Percentiles rank a stretch among this genome's conserved stretches.
Conservation (phyloP, 2,797 vertebrate genomes). For the Danio aesculapii region DNA sequence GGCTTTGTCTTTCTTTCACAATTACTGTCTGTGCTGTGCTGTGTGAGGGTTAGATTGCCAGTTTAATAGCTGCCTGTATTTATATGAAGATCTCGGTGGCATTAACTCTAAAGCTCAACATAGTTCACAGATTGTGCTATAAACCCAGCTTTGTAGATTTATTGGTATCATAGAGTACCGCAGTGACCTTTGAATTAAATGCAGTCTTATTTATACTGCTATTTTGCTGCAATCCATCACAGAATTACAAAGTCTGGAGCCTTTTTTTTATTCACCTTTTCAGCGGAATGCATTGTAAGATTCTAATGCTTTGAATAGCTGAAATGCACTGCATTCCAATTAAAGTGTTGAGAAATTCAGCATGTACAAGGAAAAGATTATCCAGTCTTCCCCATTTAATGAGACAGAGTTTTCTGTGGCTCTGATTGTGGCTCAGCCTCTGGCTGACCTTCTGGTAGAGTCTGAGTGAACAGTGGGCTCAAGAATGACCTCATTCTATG, state of each 20-base stretch:
- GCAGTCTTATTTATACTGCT: constrained; percentile 8
- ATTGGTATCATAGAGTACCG: background rate
- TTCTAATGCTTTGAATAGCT: constrained; percentile 4
- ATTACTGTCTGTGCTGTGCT: background rate
- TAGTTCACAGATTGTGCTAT: background rate
- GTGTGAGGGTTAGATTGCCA: constrained; percentile 8
- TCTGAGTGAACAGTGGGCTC: constrained; percentile 62
- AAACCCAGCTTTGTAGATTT: background rate
- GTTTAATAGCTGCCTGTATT: constrained; percentile 12
- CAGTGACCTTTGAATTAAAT: constrained; percentile 12
- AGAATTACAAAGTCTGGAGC: constrained; percentile 83
- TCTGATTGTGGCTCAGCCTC: background rate
- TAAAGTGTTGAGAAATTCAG: constrained; percentile 16
- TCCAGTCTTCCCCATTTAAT: background rate
- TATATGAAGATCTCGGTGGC: background rate
- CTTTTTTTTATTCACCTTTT: constrained; percentile 71
- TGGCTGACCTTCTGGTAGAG: constrained; percentile 24
- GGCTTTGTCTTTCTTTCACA: constrained; percentile 2
- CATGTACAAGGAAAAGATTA: constrained; percentile 16
- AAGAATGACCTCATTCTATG: constrained; percentile 51
- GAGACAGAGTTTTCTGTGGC: background rate
- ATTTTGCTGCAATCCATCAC: constrained; percentile 71
- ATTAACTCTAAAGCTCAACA: constrained; percentile 15
- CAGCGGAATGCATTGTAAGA: background rate
- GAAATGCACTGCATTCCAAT: background rate